Base-by-base conservation (phyloP, 1,140 invertebrate genomes). In the Drosophila mojavensis region DNA sequence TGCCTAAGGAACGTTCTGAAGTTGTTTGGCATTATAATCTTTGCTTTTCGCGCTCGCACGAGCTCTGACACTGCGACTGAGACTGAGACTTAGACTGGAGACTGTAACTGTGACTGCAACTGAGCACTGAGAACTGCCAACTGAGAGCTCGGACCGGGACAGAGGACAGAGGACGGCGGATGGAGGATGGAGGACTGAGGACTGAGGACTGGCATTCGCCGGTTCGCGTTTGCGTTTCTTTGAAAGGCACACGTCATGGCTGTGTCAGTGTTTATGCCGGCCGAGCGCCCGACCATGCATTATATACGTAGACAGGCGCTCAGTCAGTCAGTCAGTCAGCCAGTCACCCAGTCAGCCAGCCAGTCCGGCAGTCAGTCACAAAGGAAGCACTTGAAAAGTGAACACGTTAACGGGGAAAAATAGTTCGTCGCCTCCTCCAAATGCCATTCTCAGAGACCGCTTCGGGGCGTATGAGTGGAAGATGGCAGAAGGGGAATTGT, bases 221-320 rank as follows among this genome's bases (percentile, higher is more conserved):
- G 43, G 55, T 60, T 77, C 58, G 74, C 70, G 62, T 75, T 72
- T 51, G 60, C 73, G 63, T 74, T 78, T 69, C 79, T 86, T 86
- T 86, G 82, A 85, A 81, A 86, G 82, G 82, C 82, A 86, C 82
- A 84, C 82, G 82, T 85, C 82, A 85, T 81, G 82, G 75, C 70
- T 66, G 82, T 85, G 82, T 85, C 82, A 86, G 82, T 86, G 79
- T 80, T 75, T 86, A 74, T 85, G 78, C 78, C 78, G 82, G 69
- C 81, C 73, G 56, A 78, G 79, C 79, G 75, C 64, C 64, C 78
- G 70, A 74, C 74, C 79, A 81, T 72, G 71, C 80, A 78, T 82
- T 81, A 75, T 82, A 70, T 64, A 78, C 75, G 75, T 55, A 83
- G 80, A 84, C 81, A 85, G 74, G 67, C 78, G 70, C 65, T 79